Conservation (phyloP, 2,888 invertebrate species). For the Eristalis pertinax region DNA sequence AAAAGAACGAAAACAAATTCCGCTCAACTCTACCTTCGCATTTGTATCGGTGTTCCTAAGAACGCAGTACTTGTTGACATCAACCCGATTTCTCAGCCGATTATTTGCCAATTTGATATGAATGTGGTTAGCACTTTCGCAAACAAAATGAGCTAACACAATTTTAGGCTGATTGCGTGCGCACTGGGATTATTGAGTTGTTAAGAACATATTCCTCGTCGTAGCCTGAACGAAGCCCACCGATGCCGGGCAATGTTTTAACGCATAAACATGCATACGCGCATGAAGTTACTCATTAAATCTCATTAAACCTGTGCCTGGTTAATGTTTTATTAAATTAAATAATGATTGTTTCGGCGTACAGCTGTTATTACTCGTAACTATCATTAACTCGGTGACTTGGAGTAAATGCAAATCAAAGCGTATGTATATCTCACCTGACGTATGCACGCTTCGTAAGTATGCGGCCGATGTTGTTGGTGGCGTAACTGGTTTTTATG, state of each 20-base stretch:
- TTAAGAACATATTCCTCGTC: no score
- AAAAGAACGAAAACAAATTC: no score
- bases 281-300: no score
- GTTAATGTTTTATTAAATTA: not conserved
- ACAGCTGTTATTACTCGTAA: not conserved
- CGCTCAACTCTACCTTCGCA: not conserved
- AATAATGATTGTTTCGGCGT: no score
- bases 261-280: no score
- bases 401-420: not conserved
- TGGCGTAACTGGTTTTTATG: not conserved
- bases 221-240: no score
- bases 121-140: not conserved
- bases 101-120: not conserved
- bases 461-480: not conserved
- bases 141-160: not conserved
- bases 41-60: not conserved
- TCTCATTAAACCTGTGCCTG: no score
- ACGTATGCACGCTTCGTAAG: not conserved
- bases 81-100: not conserved
- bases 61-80: not conserved
- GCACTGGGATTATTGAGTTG: no score
- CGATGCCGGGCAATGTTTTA: no score
- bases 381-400: not conserved
- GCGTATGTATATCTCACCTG: not conserved
- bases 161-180: not conserved